phyloP scores from a whole-genome alignment of 2,797 vertebrate species.

The Silurus aristotelis region DNA sequence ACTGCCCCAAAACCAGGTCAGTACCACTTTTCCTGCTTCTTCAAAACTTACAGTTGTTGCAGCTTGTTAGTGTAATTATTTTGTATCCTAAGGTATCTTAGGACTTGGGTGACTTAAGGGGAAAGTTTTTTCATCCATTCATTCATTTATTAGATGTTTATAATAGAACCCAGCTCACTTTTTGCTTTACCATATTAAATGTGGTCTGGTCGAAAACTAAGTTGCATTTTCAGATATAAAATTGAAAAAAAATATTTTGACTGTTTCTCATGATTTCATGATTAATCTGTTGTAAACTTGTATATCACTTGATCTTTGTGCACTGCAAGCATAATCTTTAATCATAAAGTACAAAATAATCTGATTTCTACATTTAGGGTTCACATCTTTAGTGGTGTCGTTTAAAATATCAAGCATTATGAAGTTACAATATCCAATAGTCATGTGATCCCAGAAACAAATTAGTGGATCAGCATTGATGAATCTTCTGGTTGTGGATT shows the following conservation, averaged over 20 bases:
- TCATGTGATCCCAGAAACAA: not conserved
- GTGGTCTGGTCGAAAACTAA: not conserved
- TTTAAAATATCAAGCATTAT: not conserved
- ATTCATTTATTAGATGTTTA: not conserved
- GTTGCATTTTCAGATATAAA: not conserved
- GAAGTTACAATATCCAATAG: not conserved
- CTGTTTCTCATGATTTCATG: not conserved
- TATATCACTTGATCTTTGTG: not conserved
- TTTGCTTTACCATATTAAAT: not conserved
- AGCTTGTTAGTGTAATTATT: slow-evolving; percentile 1
- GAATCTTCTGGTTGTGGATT: not conserved
- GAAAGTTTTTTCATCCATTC: not conserved
- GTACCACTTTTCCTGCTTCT: slow-evolving; percentile 36
- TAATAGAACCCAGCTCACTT: not conserved
- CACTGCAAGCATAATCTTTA: not conserved
- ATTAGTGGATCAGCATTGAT: not conserved
- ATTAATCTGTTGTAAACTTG: not conserved
- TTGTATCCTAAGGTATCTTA: not conserved
- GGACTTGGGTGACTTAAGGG: not conserved
- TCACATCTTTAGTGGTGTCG: not conserved
- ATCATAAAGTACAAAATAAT: not conserved
- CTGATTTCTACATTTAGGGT: not conserved
- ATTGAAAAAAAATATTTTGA: no score
- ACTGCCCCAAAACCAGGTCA: slow-evolving; percentile 98
- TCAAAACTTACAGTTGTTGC: not conserved